These are phyloP conservation scores for Platypus cylindrus DNA, from an alignment of 2,888 invertebrate species.

Conservation along the genomic window DNA sequence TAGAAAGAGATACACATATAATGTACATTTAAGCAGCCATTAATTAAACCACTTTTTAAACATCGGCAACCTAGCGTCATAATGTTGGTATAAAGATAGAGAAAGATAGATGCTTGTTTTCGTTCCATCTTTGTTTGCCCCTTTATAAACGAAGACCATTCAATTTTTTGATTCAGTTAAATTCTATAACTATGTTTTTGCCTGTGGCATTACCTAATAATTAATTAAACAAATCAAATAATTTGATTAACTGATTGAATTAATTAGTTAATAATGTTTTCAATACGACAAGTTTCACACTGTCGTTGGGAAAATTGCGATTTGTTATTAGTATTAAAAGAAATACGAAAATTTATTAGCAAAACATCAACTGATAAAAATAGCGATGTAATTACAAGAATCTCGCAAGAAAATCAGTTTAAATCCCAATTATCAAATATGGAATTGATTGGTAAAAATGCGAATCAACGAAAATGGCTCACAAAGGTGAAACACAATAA, in stretches of 20 bases:
- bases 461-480: conserved; percentile 25
- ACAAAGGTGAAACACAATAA: conserved; percentile 30
- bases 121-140: conserved; percentile 25
- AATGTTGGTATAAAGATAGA: too few relatives aligned
- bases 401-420: conserved; percentile 28
- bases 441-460: conserved; percentile 13
- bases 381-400: conserved; percentile 45
- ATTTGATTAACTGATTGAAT: too few relatives aligned
- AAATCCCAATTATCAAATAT: conserved; percentile 14
- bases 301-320: too few relatives aligned
- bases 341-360: conserved; percentile 37
- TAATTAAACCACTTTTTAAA: too few relatives aligned
- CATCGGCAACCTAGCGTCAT: too few relatives aligned
- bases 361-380: conserved; percentile 48
- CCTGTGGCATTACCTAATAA: too few relatives aligned
- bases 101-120: conserved; percentile 24
- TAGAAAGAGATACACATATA: too few relatives aligned
- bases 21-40: too few relatives aligned
- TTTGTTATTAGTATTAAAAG: conserved; percentile 25
- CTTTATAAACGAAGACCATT: conserved; percentile 24
- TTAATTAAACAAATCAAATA: too few relatives aligned
- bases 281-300: conserved; percentile 19
- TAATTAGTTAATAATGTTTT: conserved; percentile 13
- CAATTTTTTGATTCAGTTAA: too few relatives aligned
- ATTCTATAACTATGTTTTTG: too few relatives aligned